Base-by-base conservation (phyloP, 2,113 vertebrate species). In the Nyctereutes procyonoides region DNA sequence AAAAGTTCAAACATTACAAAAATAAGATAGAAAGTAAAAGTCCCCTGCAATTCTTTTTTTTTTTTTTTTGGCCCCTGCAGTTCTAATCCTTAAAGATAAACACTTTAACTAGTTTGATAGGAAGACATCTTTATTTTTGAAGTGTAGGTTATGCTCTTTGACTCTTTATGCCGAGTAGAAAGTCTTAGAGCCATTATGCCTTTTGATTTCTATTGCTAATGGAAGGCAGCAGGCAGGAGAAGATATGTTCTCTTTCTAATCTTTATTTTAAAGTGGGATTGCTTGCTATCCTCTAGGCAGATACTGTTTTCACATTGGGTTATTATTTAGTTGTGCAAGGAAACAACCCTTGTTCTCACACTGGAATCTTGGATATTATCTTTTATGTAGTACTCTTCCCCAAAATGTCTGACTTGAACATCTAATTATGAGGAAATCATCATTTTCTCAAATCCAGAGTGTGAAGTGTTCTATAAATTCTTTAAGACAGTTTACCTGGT, bases 61-160 rank as follows among this genome's bases (percentile, higher is more conserved):
- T 43, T 43, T 43, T 43, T 43, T 43, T 43, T 43, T 6, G 6
- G 80, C n/a, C 24, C 28, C 53, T 90, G 63, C 0, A 14, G 76
- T 90, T 93, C 35, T 26, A 35, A 55, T 30, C 26, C 65, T 89
- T 71, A 76, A 63, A 88, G 91, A 82, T 80, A 84, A 82, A 73
- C 67, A 65, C 24, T 76, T 81, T 13, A 87, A 74, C 20, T 26
- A 73, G 9, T 92, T 84, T 63, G 28, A 15, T 60, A 26, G 38
- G 43, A 89, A 85, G 63, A 43, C 12, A 65, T 88, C 53, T 98
- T 97, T 93, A 43, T 88, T 82, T 95, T n/a, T 83, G 3, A 38
- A 14, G 90, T 67, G 10, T 26, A 93, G 69, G 28, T 91, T 90
- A 17, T n/a, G 3, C 90, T 89, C 26, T 93, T 97, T 58, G 58